These are phyloP conservation scores for Alectoris magna DNA, from an alignment of 2,797 vertebrate genomes.

Conservation along the genomic window DNA sequence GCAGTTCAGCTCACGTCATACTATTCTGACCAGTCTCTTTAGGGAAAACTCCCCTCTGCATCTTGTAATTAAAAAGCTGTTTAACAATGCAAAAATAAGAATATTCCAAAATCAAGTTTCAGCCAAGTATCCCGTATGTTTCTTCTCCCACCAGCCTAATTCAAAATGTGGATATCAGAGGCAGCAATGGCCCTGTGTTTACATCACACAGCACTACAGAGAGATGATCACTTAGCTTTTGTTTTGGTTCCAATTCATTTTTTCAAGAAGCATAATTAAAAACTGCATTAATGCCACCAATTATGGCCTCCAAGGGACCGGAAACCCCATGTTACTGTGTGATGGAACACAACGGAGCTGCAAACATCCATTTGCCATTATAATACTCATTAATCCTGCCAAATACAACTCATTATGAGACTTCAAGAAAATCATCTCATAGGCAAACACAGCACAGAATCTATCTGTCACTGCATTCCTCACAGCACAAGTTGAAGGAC, in stretches of 20 bases:
- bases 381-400: constrained; percentile 98
- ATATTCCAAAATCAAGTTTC: constrained; percentile 66
- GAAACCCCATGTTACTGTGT: constrained; percentile 88
- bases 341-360: constrained; percentile 93
- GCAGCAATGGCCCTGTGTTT: constrained; percentile 71
- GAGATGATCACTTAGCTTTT: constrained; percentile 86
- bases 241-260: constrained; percentile 89
- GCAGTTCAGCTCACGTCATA: background rate
- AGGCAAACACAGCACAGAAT: constrained; percentile 93
- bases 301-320: constrained; percentile 90
- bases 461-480: constrained; percentile 88
- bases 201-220: constrained; percentile 76
- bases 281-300: constrained; percentile 90
- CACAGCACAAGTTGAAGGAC: constrained; percentile 78
- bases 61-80: constrained; percentile 47
- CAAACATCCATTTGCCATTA: constrained; percentile 96
- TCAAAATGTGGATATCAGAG: constrained; percentile 73
- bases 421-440: constrained; percentile 96
- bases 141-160: constrained; percentile 57
- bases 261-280: constrained; percentile 91
- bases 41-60: constrained; percentile 21
- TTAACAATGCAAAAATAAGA: constrained; percentile 59
- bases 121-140: constrained; percentile 54
- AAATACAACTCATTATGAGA: constrained; percentile 97
- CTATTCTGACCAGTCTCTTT: background rate